Percentiles rank a stretch among this genome's conserved stretches.
phyloP scores from a whole-genome alignment of 1,140 invertebrate species.

The Thalassaphorura encarpata region DNA sequence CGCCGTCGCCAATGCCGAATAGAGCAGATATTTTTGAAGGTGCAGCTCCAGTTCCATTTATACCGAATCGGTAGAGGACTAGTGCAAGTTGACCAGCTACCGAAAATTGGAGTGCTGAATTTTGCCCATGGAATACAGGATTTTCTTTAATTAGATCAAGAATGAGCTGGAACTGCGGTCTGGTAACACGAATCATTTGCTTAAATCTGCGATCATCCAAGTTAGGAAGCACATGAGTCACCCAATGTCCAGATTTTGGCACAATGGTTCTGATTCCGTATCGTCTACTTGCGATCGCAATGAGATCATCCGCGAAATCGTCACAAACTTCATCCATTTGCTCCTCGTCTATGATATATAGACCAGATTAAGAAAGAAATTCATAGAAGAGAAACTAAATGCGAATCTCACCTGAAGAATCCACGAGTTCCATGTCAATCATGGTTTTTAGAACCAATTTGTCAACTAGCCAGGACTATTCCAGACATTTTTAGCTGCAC shows the following conservation, averaged over 20 bases:
- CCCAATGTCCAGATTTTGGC: neutral
- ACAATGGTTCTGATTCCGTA: neutral
- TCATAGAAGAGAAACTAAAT: too few species aligned
- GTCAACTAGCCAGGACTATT: too few species aligned
- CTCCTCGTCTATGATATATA: neutral
- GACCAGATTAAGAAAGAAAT: too few species aligned
- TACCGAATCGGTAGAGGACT: neutral
- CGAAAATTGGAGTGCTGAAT: neutral
- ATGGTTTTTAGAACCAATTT: too few species aligned
- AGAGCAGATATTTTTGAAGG: neutral
- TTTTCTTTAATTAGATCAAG: neutral
- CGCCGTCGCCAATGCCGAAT: slow-evolving; percentile 9
- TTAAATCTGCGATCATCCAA: neutral
- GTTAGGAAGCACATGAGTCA: neutral
- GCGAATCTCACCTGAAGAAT: too few species aligned
- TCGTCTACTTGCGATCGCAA: neutral
- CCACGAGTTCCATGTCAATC: too few species aligned
- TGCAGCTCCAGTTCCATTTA: neutral
- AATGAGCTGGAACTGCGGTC: neutral
- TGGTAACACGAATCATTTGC: neutral
- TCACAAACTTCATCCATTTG: neutral
- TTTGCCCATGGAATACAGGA: neutral
- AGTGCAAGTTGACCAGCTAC: neutral
- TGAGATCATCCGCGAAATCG: neutral
- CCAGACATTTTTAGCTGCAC: too few species aligned